Evolutionary conservation across 2,888 invertebrate genomes (phyloP).

Genomic region (Baronia brevicornis): DNA sequence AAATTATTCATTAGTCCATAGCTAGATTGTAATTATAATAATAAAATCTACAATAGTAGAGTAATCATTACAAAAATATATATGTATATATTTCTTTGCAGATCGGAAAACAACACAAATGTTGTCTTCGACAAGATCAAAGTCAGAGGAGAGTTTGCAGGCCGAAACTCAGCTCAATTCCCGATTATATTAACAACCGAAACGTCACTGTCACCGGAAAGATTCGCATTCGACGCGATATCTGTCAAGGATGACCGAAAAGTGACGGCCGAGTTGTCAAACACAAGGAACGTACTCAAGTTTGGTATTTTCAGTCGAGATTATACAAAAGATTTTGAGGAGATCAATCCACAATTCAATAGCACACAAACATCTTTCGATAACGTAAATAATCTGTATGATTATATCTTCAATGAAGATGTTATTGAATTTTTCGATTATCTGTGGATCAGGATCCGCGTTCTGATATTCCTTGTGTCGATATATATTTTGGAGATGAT

Average conservation of each 20-base stretch:
- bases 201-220: constrained; percentile 21
- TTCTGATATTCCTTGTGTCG: constrained; percentile 52
- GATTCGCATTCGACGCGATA: constrained; percentile 29
- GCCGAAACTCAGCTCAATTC: constrained; percentile 31
- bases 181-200: constrained; percentile 38
- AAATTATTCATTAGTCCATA: constrained; percentile 1
- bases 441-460: constrained; percentile 55
- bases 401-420: constrained; percentile 45
- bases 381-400: constrained; percentile 30
- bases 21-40: too few relatives aligned
- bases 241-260: constrained; percentile 22
- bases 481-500: constrained; percentile 67
- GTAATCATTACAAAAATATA: too few relatives aligned
- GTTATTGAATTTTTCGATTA: constrained; percentile 55
- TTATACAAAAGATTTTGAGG: constrained; percentile 32
- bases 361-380: constrained; percentile 19
- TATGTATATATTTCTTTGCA: constrained; percentile 38
- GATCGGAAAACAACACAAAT: constrained; percentile 34
- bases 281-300: constrained; percentile 29
- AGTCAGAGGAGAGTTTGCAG: constrained; percentile 40
- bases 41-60: background rate
- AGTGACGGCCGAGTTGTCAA: constrained; percentile 30
- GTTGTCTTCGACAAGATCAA: constrained; percentile 38
- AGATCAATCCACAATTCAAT: constrained; percentile 13
- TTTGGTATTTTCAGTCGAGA: constrained; percentile 49